phyloP scores from a whole-genome alignment of 1,140 invertebrate species.

The Drosophila setifemur region DNA sequence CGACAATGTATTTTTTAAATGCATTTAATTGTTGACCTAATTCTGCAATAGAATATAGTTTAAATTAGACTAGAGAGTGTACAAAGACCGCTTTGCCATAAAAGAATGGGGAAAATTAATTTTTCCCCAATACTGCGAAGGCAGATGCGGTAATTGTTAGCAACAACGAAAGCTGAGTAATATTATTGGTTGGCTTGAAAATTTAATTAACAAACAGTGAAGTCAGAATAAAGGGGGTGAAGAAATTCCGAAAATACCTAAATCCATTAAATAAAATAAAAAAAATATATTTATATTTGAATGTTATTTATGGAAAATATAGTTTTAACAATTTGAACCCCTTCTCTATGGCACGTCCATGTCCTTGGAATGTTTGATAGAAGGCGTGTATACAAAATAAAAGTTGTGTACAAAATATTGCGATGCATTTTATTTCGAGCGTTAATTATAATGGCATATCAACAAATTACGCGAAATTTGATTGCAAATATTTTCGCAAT shows the following conservation, averaged over 20 bases:
- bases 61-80: background rate
- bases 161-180: conserved; percentile 13
- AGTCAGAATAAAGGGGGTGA: background rate
- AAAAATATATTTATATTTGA: background rate
- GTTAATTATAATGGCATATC: conserved; percentile 14
- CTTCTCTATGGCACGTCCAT: background rate
- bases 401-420: conserved; percentile 15
- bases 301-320: no score
- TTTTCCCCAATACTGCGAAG: conserved; percentile 18
- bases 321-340: no score
- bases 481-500: conserved; percentile 6
- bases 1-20: no score
- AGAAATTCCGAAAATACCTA: no score
- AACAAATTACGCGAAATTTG: conserved; percentile 8
- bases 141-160: conserved; percentile 20
- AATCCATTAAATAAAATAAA: background rate
- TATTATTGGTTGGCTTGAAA: background rate
- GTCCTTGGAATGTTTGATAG: background rate
- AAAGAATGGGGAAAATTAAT: conserved; percentile 2
- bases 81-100: background rate
- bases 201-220: background rate
- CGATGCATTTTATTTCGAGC: conserved; percentile 31
- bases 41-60: no score
- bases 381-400: background rate
- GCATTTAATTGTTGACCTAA: no score